Evolutionary conservation across 2,888 invertebrate genomes (phyloP), one percentile per base, ranked within the genome.

Genomic region (Aphodius sticticus): DNA sequence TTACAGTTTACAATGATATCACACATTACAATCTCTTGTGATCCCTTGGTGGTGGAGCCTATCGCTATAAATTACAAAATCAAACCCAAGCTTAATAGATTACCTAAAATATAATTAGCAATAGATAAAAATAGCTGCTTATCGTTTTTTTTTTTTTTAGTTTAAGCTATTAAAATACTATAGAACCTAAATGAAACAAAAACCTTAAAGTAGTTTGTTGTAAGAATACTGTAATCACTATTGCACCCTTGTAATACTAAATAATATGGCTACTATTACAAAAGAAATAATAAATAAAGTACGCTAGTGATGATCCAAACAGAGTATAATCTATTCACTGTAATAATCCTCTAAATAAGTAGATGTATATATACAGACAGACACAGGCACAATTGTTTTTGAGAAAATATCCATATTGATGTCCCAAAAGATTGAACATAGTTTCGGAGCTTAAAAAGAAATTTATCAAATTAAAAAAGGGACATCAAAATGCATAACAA

Each of bases 61-160:
- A 26, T 26, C 26, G 26, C 26, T 26, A 26, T 26, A 26, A 3
- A 26, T 26, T 26, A 53, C 53, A 53, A 53, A 53, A 53, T 53
- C 26, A 26, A 26, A 26, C 26, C 26, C 26, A 26, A 26, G 26
- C 26, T 26, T 26, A 26, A 26, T 26, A 26, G 26, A 26, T 26
- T 26, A 26, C 26, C 26, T 53, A 53, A 53, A 53, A 53, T 53
- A 53, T 7, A 53, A 53, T 53, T 53, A 53, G 12, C 53, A 12
- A 53, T 53, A 53, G 53, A 53, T 53, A 53, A 53, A 53, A 74
- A 74, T 74, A 9, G 74, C 35, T 12, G 74, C 74, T 70, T 70
- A 26, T 26, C 1, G 26, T 26, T 26, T 26, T 26, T 26, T 26
- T 26, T 26, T 26, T 26, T 26, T 26, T 26, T 2, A 16, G 14